phyloP scores from a whole-genome alignment of 2,113 vertebrate species.

The Oreochromis aureus region DNA sequence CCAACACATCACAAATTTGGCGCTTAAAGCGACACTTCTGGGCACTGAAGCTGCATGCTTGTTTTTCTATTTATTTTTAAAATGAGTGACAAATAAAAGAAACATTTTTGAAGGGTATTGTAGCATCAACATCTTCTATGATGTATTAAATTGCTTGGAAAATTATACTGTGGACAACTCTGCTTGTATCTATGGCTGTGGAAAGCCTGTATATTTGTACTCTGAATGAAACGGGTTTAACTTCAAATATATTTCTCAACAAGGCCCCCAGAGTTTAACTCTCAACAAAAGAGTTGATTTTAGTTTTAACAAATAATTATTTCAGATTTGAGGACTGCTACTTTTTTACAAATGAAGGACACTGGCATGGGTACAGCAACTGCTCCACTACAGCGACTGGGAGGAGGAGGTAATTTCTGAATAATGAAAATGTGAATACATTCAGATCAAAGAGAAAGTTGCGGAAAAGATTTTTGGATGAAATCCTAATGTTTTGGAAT shows the following conservation, averaged over 20 bases:
- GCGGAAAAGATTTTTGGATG: background rate
- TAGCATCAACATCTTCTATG: background rate
- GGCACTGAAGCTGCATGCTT: background rate
- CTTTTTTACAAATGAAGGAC: background rate
- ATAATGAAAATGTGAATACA: background rate
- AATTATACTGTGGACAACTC: background rate
- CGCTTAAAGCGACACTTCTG: background rate
- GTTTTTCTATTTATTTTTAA: background rate
- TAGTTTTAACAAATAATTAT: background rate
- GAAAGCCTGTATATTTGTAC: accelerated
- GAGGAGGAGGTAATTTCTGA: background rate
- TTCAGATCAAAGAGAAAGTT: background rate
- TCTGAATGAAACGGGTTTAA: background rate
- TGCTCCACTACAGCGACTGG: background rate
- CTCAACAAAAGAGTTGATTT: background rate
- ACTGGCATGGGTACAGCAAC: background rate
- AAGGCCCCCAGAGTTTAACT: background rate
- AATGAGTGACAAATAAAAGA: background rate
- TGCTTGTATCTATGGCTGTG: background rate
- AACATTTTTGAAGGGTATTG: background rate
- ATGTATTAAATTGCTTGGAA: background rate
- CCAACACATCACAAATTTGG: background rate
- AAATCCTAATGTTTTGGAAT: background rate
- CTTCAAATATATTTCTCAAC: background rate
- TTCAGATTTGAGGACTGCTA: background rate